A percentile compares a stretch with the other conserved stretches of the same genome.
These are phyloP conservation scores for Trachops cirrhosus DNA, from an alignment of 2,797 vertebrate species.

Conservation along the genomic window DNA sequence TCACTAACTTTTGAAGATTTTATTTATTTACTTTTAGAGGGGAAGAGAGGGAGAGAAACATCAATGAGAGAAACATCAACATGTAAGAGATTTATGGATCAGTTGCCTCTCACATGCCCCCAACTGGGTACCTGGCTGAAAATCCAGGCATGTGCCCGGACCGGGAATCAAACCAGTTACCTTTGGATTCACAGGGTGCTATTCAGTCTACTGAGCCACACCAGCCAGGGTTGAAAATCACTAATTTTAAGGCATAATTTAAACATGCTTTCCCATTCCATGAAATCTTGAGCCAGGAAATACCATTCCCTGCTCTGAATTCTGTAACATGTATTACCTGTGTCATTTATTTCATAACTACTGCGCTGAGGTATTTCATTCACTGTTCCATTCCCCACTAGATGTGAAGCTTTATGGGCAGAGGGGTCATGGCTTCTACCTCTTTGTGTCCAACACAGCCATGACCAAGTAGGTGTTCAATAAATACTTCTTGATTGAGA, in stretches of 20 bases:
- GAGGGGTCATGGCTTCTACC: neutral
- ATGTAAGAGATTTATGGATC: no score
- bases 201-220: no score
- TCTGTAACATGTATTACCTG: neutral
- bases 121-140: no score
- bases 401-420: neutral
- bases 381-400: neutral
- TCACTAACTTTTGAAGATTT: neutral
- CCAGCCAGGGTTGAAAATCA: neutral
- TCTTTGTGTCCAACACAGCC: neutral
- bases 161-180: no score
- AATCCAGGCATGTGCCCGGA: no score
- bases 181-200: no score
- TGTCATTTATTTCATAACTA: neutral
- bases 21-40: no score
- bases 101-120: no score
- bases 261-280: neutral
- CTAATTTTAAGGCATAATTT: neutral
- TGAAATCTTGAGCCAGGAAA: neutral
- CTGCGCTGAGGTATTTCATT: neutral
- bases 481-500: slow-evolving; percentile 11
- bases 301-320: neutral
- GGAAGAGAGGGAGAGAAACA: no score
- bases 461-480: slow-evolving; percentile 40
- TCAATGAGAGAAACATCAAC: no score